Base-by-base conservation (phyloP, 2,888 invertebrate species). In the Agrotis exclamationis region DNA sequence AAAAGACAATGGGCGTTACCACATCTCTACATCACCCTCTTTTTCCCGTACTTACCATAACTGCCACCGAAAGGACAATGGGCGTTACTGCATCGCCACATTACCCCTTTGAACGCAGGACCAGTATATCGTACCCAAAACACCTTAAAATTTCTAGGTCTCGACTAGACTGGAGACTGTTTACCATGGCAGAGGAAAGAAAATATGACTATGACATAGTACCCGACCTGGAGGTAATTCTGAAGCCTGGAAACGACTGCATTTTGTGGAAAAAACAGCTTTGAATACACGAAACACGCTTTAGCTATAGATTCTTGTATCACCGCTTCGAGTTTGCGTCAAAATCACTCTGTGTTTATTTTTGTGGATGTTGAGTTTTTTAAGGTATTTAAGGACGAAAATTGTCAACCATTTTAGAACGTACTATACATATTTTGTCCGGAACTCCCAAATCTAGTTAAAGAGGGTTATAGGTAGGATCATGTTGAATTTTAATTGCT, bases 171-270 rank as follows among this genome's bases (percentile, higher is more conserved):
- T 69, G 72, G 66, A 45, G 44, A 39, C 69, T 54, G 71, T 77
- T 70, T 54, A 75, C 33, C 69, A 85, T 83, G 84, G 62, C 48
- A 62, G 74, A 67, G 63, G 76, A 74, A 71, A 63, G 62, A 75
- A 64, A 39, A 33, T 85, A 77, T 74, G 75, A 74, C 13, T 82
- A 84, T 84, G 75, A 80, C 65, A 68, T 76, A 63, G 77, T 84
- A 54, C 74, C 69, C 22, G 75, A 74, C 51, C 14, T 9, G 7
- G 85, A 84, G 83, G 78, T 81, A 79, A 71, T 70, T 65, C 53
- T 72, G 39, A 76, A 80, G 51, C 76, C 85, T 80, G 50, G 56
- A 57, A 63, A 62, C 28, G 24, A 54, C 28, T 28, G 1, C 16
- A 33, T 44, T 24, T 28, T 33, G 39, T 53, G 28, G 24, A 33